These are phyloP conservation scores for Phallusia fumigata DNA, from an alignment of 23 tunicate genomes.

Conservation along the genomic window DNA sequence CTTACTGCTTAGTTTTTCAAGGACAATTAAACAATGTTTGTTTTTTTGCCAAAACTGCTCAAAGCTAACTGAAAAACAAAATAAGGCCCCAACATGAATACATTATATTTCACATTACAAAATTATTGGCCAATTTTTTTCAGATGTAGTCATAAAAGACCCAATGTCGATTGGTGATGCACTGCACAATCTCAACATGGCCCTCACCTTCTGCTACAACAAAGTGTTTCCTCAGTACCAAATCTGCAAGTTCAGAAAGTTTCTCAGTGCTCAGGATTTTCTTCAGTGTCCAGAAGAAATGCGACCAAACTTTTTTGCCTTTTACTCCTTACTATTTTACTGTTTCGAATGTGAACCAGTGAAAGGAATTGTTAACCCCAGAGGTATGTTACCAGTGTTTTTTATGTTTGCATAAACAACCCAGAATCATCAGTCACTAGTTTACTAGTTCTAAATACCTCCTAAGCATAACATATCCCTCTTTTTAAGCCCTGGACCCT, in stretches of 20 bases:
- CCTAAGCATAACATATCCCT: too few species aligned
- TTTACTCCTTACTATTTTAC: slow-evolving; percentile 19
- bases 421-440: too few species aligned
- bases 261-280: slow-evolving; percentile 31
- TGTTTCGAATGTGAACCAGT: slow-evolving; percentile 20
- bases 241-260: background rate
- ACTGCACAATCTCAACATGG: slow-evolving; percentile 16
- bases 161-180: slow-evolving; percentile 12
- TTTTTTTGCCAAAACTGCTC: too few species aligned
- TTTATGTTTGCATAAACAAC: background rate
- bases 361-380: slow-evolving; percentile 11
- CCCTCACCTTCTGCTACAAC: slow-evolving; percentile 33
- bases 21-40: too few species aligned
- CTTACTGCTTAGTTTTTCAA: too few species aligned
- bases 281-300: slow-evolving; percentile 8
- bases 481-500: too few species aligned
- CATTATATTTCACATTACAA: too few species aligned
- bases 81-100: too few species aligned
- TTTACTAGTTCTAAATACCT: too few species aligned
- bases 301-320: slow-evolving; percentile 21
- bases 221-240: slow-evolving; percentile 17
- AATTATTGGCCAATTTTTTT: background rate
- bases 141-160: slow-evolving; percentile 19
- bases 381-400: slow-evolving; percentile 1
- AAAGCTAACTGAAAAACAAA: too few species aligned